Evolutionary conservation across 2,113 vertebrate genomes (phyloP), one percentile per base, ranked within the genome.

Genomic region (Uria lomvia): DNA sequence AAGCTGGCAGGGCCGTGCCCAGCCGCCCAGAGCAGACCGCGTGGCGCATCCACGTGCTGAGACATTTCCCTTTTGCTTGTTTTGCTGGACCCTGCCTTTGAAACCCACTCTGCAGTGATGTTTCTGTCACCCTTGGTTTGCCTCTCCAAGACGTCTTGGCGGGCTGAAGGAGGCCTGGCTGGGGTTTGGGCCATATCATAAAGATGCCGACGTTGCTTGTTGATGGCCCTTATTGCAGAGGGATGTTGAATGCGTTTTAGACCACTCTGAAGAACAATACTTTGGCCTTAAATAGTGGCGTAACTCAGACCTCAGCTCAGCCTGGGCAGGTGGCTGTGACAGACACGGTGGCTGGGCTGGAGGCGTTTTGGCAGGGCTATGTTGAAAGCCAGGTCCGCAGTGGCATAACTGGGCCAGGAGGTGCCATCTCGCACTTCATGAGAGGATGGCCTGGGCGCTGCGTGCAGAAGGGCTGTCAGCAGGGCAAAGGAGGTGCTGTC

Each of bases 31-130:
- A 88, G 49, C 49, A 65, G 22, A 24, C 43, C 43, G n/a, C 1
- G 0, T 53, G 58, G 23, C 62, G 18, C 24, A 50, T 30, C 13
- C 13, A 20, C 2, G 8, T 76, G 63, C 50, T 0, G 0, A 79
- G 15, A 29, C 2, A 36, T 87, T 91, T 80, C 23, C 16, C 18
- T 40, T 50, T 80, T 92, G 26, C 45, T 77, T 74, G 60, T 53
- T 60, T 85, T 81, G 60, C 42, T 45, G 38, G 38, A 27, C 16
- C 11, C 21, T 77, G 63, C 29, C 49, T 80, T 85, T 2, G 11
- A 22, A 70, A 56, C n/a, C 26, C 27, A 21, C 34, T 70, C 43
- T 50, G 55, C 23, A 34, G 50, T 42, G 45, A n/a, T 77, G 34
- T 66, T 90, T 73, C 40, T 83, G 23, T 77, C 34, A 16, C 24